Conservation (phyloP, 2,113 vertebrate species). For the Cyphomyrus plagiostoma region DNA sequence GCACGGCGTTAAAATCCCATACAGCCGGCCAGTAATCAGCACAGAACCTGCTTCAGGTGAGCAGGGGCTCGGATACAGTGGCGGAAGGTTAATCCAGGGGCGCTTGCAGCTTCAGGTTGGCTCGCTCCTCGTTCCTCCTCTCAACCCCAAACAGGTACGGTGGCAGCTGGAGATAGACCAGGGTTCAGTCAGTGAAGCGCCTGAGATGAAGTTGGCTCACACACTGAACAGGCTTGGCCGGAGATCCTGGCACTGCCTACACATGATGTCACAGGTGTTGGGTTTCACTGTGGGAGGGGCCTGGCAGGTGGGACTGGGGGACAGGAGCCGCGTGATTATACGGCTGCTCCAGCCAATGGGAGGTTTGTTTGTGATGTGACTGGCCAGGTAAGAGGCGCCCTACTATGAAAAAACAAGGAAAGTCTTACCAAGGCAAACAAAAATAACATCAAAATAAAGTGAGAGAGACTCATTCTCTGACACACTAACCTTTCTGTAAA, state of each 20-base stretch:
- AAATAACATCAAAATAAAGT: neutral
- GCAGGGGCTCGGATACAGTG: neutral
- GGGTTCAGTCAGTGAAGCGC: conserved; percentile 48
- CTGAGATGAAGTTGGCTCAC: conserved; percentile 55
- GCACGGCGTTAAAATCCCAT: conserved; percentile 54
- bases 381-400: conserved; percentile 43
- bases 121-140: conserved; percentile 23
- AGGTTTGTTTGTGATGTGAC: conserved; percentile 31
- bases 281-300: conserved; percentile 46
- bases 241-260: conserved; percentile 51
- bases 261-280: conserved; percentile 63
- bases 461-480: neutral
- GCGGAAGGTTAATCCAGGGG: neutral
- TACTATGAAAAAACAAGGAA: neutral
- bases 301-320: neutral
- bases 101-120: neutral
- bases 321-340: conserved; percentile 27
- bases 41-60: conserved; percentile 39
- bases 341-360: conserved; percentile 37
- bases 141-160: conserved; percentile 35
- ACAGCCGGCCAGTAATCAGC: conserved; percentile 40
- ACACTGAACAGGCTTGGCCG: conserved; percentile 49
- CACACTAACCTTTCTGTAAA: neutral
- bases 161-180: conserved; percentile 57
- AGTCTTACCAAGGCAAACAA: neutral